phyloP scores from a whole-genome alignment of 1,140 invertebrate species.

The Nomia melanderi region DNA sequence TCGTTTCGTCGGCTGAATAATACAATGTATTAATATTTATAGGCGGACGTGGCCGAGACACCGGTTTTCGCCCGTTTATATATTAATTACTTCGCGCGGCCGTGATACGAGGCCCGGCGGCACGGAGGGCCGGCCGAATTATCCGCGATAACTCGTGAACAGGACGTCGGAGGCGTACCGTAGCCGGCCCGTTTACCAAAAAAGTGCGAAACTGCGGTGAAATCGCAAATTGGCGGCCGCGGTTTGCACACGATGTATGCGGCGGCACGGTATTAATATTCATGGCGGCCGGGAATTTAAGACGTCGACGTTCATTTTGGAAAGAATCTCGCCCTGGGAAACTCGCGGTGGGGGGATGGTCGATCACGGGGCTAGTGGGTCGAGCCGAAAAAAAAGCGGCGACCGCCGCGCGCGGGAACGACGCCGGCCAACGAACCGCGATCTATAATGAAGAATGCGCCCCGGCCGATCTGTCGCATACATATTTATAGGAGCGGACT shows the following conservation, averaged over 20 bases:
- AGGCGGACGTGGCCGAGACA: conserved; percentile 26
- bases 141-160: conserved; percentile 17
- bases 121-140: not conserved
- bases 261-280: conserved; percentile 3
- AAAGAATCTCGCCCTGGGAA: not conserved
- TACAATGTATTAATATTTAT: conserved; percentile 74
- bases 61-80: conserved; percentile 66
- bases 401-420: not conserved
- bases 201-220: not conserved
- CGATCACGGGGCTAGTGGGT: not conserved
- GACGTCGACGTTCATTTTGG: conserved; percentile 3
- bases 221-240: not conserved
- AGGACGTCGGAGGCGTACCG: not conserved
- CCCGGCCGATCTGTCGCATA: conserved; percentile 39
- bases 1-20: conserved; percentile 57
- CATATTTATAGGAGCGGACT: conserved; percentile 48
- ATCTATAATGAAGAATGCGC: conserved; percentile 37
- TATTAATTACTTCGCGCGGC: conserved; percentile 69
- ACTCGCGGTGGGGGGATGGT: not conserved
- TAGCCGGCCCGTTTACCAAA: not conserved
- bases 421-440: not conserved
- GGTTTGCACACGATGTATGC: not conserved
- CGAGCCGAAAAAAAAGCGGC: not conserved
- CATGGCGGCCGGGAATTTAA: not conserved
- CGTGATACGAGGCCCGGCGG: not conserved